Evolutionary conservation across 1,140 invertebrate genomes (phyloP), one percentile per base, ranked within the genome.

Genomic region (Zaprionus gabonicus): DNA sequence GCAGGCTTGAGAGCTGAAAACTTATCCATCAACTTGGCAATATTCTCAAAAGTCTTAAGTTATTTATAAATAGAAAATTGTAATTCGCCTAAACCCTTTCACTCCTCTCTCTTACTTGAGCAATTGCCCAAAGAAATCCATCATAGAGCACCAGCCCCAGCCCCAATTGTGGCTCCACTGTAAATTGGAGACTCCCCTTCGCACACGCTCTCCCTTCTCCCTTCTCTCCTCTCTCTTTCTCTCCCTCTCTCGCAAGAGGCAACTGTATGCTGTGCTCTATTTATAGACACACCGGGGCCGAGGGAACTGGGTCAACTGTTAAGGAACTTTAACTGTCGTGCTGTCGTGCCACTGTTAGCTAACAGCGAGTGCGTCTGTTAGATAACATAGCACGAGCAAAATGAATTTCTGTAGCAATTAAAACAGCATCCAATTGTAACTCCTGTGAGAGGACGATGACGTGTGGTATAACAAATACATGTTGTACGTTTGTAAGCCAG

Each of bases 281-380:
- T 80, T 88, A 78, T 83, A 86, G 83, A 58, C 66, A 70, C 25
- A 56, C 23, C 68, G n/a, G 58, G 41, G 44, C 34, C 46, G 58
- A 63, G 53, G 65, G 71, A 87, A 87, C 81, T 87, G 85, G 84
- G 84, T 87, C 84, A 87, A 81, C 75, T 77, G 63, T 63, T 62
- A 60, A 51, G 23, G 57, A 56, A 49, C 51, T 51, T 60, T 76
- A 55, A 51, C 73, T 65, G 67, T 17, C 13, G 23, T 23, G 31
- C 59, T 76, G 58, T 56, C 57, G 51, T 60, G 56, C 7, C 9
- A 0, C 41, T 65, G 68, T 65, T 60, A 70, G 15, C 20, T 72
- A 72, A 57, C 69, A 67, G 60, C 6, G 13, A 56, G 27, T 31
- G 46, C 13, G 2, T 15, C 25, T 64, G 27, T 46, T 46, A 36